A percentile compares a stretch with the other conserved stretches of the same genome.
These are phyloP conservation scores for Agrilus cyanescens DNA, from an alignment of 2,888 invertebrate species.

Conservation along the genomic window DNA sequence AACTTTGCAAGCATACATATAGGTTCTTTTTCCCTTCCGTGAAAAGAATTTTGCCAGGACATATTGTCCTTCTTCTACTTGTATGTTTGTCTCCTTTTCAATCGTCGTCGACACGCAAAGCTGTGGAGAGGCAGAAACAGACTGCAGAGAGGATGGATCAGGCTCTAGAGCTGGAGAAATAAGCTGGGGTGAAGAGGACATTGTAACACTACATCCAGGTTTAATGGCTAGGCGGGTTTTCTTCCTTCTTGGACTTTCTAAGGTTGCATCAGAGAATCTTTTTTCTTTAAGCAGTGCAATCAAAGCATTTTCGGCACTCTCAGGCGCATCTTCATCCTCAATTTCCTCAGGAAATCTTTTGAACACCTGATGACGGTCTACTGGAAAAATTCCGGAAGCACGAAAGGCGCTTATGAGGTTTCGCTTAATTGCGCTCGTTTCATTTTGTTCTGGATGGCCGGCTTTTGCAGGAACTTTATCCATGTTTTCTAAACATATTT, in stretches of 20 bases:
- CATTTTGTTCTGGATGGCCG: too few species aligned
- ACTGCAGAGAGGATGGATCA: too few species aligned
- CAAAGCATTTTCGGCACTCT: constrained; percentile 2
- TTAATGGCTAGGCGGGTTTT: constrained; percentile 2
- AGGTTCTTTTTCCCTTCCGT: constrained; percentile 3
- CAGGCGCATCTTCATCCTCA: not conserved
- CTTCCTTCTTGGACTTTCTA: constrained; percentile 2
- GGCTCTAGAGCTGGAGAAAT: too few species aligned
- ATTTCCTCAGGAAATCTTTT: constrained; percentile 1
- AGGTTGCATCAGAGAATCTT: not conserved
- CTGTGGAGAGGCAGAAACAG: too few species aligned
- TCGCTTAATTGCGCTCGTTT: constrained; percentile 4
- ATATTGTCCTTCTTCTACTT: not conserved
- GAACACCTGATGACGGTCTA: constrained; percentile 4
- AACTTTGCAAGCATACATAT: constrained; percentile 4
- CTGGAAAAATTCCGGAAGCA: constrained; percentile 4
- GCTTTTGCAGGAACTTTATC: not conserved
- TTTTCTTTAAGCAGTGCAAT: constrained; percentile 4
- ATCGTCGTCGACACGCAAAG: too few species aligned
- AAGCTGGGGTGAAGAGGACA: not conserved
- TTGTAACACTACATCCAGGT: constrained; percentile 5
- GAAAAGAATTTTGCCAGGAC: not conserved
- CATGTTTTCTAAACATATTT: constrained; percentile 4
- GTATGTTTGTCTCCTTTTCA: not conserved
- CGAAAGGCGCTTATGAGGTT: constrained; percentile 4